Evolutionary conservation across 2,113 vertebrate species (phyloP), one percentile per base, ranked within the genome.

Genomic region (Psilopsiagon aurifrons): DNA sequence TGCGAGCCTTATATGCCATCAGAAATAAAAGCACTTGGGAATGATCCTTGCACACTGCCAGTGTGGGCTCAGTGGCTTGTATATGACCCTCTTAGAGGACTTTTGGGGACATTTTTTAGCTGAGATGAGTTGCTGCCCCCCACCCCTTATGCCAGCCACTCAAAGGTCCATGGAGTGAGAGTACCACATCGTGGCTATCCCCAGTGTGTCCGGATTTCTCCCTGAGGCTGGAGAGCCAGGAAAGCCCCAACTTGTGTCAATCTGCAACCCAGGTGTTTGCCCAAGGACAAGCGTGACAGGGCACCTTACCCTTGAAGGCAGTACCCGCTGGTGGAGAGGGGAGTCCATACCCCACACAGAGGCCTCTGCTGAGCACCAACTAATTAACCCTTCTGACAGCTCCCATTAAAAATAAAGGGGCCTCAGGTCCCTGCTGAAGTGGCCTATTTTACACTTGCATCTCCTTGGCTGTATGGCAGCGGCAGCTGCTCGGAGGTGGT

Each of bases 331-430:
- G n/a, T n/a, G 74, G 39, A 54, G n/a, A 49, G 77, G 80, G 66
- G n/a, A 9, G 28, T 60, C 2, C 0, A 46, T 79, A n/a, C 66
- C 70, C 64, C 69, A 81, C 33, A 4, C 1, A 10, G 67, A 43
- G 76, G 82, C 44, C 78, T 67, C 19, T 41, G 79, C 77, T 79
- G 15, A 0, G 13, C 37, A 6, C 64, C 86, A 47, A 35, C 84
- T 71, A 94, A 96, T 97, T 97, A 97, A 96, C 96, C 96, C 96
- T 97, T 96, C 88, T 94, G 90, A 68, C 52, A 86, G 80, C 94
- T 83, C 16, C 57, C 23, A 86, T 96, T 90, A 94, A 93, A 94
- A 97, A 93, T 95, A 97, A 96, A 96, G 89, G 95, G 93, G 84
- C 83, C 90, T 96, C 54, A 80, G 73, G 55, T 97, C 97, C 96